Conservation (phyloP, 2,797 vertebrate genomes). For the Sarcoramphus papa region DNA sequence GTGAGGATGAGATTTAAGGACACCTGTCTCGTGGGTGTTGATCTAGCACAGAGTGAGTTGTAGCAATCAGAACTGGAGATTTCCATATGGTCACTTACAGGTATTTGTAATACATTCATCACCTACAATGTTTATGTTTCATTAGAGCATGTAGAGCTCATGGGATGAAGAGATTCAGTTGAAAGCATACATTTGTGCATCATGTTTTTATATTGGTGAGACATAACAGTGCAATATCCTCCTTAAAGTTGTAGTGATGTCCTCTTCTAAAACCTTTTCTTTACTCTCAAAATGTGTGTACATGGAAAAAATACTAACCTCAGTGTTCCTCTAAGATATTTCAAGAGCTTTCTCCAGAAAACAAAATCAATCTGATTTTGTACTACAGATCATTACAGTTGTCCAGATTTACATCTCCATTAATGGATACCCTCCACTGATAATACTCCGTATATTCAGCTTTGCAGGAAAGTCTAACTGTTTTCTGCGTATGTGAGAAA, state of each 20-base stretch:
- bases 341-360: not conserved
- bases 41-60: not conserved
- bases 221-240: not conserved
- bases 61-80: not conserved
- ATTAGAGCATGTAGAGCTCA: accelerated
- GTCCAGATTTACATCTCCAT: not conserved
- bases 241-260: not conserved
- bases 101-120: not conserved
- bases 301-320: not conserved
- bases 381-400: not conserved
- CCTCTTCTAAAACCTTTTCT: not conserved
- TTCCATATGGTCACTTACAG: not conserved
- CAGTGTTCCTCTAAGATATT: not conserved
- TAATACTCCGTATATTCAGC: not conserved
- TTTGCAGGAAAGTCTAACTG: not conserved
- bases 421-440: not conserved
- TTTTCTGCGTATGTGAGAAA: not conserved
- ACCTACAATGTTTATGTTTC: not conserved
- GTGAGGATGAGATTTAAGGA: not conserved
- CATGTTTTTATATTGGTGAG: not conserved
- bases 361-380: not conserved
- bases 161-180: not conserved
- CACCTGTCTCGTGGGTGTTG: not conserved
- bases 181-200: not conserved
- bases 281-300: not conserved